Evolutionary conservation across 2,797 vertebrate genomes (phyloP), one percentile per base, ranked within the genome.

Genomic region (Aratinga solstitialis): DNA sequence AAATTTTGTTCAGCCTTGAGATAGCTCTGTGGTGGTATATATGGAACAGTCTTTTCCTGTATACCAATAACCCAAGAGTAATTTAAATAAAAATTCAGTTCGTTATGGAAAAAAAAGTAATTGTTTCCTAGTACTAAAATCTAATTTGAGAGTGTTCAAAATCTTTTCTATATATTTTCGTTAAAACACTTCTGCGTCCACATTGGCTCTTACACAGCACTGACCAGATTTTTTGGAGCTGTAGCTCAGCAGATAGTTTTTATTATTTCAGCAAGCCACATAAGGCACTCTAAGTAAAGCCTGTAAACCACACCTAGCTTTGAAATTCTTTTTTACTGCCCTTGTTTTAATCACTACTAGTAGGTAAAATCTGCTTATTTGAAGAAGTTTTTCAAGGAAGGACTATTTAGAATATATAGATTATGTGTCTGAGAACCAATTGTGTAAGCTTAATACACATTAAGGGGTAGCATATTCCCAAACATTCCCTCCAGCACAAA

Each of bases 231-330:
- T 74, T 84, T 53, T 43, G 45, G 66, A 89, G 36, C 71, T 83
- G 27, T 34, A 94, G n/a, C 14, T 96, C 62, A 67, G 51, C 38
- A 54, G 56, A 84, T 83, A 83, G 78, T 90, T 96, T 96, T 93
- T 51, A 80, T 96, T 93, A 89, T 38, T 96, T 84, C 77, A 95
- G 58, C n/a, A 56, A 96, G 30, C 40, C n/a, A 65, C 82, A 85
- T 68, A 40, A 86, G 50, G 27, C 48, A 51, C 27, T 59, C 9
- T 58, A 88, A 96, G 42, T 40, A 91, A 75, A 74, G 29, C 14
- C 38, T 80, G 26, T 76, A 94, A 96, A 76, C 51, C 76, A 79
- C 58, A 87, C 2, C 81, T 7, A 27, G 11, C 36, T 77, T 53
- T 75, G 51, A 84, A 91, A 90, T 93, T 68, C 6, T 65, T 84